Base-by-base conservation (phyloP, 2,888 invertebrate species). In the Gymnocheta viridis region DNA sequence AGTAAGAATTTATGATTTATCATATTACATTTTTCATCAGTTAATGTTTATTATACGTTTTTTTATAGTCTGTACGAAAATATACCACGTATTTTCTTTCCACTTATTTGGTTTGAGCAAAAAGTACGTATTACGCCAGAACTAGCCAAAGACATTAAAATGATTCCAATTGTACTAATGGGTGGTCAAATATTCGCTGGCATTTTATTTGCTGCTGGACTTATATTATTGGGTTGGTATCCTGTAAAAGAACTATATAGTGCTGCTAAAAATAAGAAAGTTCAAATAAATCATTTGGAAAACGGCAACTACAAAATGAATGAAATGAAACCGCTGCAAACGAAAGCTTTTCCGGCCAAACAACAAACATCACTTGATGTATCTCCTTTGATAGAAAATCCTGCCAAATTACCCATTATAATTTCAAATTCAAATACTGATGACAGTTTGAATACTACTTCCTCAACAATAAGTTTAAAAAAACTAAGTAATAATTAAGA, bases 51-150 rank as follows among this genome's bases (percentile, higher is more conserved):
- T 17, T 35, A 1, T 24, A 24, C 4, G 4, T 4, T 35, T 54
- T 66, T n/a, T 5, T 27, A 74, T 92, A 96, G 96, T 0, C 89
- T 96, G 54, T 96, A 94, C 89, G 93, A 94, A 86, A 91, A 94
- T 24, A 94, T 95, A 0, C 96, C 96, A 0, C 93, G 91, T 70
- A 93, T 95, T 86, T 94, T 94, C 89, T 94, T 96, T 87, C 97
- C 97, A 0, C 93, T 96, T 74, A 93, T 97, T 81, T 97, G 96
- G 96, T 95, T 97, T 87, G 94, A 96, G 88, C 94, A 96, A 89
- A 93, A 92, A 77, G 95, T 95, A 1, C 90, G 91, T 14, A 92
- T 96, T 0, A 93, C 94, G 0, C 93, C 94, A 0, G 91, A 93
- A 0, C 89, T 96, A 64, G 92, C 94, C 0, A 89, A 91, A 0